Evolutionary conservation across 1,140 invertebrate species (phyloP).

Genomic region (Papilio xuthus): DNA sequence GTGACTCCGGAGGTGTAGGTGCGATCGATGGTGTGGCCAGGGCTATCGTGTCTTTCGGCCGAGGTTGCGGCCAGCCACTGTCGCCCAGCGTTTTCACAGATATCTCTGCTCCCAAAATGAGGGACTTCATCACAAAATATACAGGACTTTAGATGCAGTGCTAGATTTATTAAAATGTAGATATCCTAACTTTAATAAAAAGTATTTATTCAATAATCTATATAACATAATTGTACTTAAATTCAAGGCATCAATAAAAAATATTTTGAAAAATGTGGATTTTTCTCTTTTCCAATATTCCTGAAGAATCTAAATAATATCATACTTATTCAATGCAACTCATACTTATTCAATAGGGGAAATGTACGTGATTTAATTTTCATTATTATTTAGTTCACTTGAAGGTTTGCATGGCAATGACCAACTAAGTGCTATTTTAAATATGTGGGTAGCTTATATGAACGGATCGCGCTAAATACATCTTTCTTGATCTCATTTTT

Average conservation of each 20-base stretch:
- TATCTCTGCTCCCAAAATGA: constrained; percentile 57
- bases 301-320: no score
- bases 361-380: no score
- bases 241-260: no score
- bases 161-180: background rate
- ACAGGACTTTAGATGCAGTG: constrained; percentile 50
- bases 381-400: no score
- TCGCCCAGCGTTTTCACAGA: constrained; percentile 72
- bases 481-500: constrained; percentile 8
- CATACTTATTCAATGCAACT: no score
- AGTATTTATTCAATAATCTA: no score
- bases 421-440: background rate
- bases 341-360: no score
- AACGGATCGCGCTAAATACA: background rate
- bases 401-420: background rate
- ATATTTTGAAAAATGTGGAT: no score
- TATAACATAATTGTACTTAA: background rate
- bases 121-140: constrained; percentile 62
- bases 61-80: constrained; percentile 65
- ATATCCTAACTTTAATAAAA: no score
- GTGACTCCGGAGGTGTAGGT: constrained; percentile 74
- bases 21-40: constrained; percentile 63
- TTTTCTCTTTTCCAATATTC: no score
- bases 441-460: constrained; percentile 16
- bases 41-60: constrained; percentile 72